These are phyloP conservation scores for Cottoperca gobio DNA, from an alignment of 2,797 vertebrate genomes.

Conservation along the genomic window DNA sequence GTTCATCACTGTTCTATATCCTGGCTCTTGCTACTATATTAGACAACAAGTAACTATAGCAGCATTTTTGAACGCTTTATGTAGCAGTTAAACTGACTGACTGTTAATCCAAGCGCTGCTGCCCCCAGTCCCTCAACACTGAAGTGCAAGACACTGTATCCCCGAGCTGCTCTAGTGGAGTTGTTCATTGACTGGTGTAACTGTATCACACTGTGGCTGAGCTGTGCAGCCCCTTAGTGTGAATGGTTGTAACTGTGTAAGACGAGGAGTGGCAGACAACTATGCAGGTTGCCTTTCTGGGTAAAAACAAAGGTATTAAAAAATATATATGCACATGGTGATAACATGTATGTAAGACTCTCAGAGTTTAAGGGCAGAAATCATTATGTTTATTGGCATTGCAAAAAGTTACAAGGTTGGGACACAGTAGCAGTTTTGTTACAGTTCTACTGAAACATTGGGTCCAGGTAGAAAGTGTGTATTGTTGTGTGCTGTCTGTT, in stretches of 20 bases:
- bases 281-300: neutral
- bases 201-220: conserved; percentile 12
- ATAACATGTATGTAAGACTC: neutral
- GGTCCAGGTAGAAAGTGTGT: too few species aligned
- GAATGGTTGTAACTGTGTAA: conserved; percentile 6
- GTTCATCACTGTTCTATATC: neutral
- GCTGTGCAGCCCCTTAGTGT: neutral
- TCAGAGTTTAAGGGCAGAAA: neutral
- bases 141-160: conserved; percentile 9
- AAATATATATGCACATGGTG: neutral
- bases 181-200: conserved; percentile 11
- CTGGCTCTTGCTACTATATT: neutral
- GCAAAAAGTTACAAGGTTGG: neutral
- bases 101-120: neutral
- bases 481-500: neutral
- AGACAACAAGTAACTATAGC: neutral
- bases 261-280: neutral
- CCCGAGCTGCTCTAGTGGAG: conserved; percentile 2
- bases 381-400: neutral
- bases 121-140: neutral
- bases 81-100: neutral
- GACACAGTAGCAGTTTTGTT: neutral
- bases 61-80: neutral
- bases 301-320: neutral
- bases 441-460: neutral